Evolutionary conservation across 2,888 invertebrate species (phyloP).

Genomic region (Penaeus monodon): DNA sequence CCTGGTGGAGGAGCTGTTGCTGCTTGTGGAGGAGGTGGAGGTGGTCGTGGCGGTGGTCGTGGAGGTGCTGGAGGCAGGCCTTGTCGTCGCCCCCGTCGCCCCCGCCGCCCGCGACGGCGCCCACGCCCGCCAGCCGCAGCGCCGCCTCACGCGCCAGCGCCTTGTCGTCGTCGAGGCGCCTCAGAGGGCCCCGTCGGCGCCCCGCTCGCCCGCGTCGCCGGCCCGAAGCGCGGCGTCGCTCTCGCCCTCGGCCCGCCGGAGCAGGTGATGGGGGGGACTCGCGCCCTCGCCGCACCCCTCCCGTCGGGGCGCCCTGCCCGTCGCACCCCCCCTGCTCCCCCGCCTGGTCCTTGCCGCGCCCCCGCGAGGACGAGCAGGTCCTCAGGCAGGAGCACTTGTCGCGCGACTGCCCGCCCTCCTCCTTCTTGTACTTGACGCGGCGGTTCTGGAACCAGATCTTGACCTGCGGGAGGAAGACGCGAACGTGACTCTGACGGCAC

Average conservation of each 20-base stretch:
- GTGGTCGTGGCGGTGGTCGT: background rate
- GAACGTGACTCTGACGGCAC: background rate
- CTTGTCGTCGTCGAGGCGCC: background rate
- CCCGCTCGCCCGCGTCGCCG: background rate
- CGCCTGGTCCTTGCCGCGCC: constrained; percentile 65
- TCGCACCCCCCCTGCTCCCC: constrained; percentile 62
- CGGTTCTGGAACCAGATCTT: constrained; percentile 66
- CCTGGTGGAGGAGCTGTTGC: constrained; percentile 9
- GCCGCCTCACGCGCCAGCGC: background rate
- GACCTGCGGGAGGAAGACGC: constrained; percentile 47
- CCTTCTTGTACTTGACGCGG: constrained; percentile 65
- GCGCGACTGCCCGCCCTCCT: constrained; percentile 60
- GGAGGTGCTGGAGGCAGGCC: constrained; percentile 10
- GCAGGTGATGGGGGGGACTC: background rate
- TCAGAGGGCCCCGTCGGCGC: background rate
- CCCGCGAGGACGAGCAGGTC: constrained; percentile 40
- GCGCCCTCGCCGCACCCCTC: constrained; percentile 16
- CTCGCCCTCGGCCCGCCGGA: background rate
- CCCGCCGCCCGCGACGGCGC: background rate
- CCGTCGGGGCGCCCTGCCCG: background rate
- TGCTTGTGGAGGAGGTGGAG: constrained; percentile 24
- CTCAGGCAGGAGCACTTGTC: constrained; percentile 58
- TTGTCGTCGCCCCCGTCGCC: background rate
- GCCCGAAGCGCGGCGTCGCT: background rate
- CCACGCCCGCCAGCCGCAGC: background rate